Percentiles rank a stretch among this genome's conserved stretches.
These are phyloP conservation scores for Oreortyx pictus DNA, from an alignment of 2,797 vertebrate genomes.

Conservation along the genomic window DNA sequence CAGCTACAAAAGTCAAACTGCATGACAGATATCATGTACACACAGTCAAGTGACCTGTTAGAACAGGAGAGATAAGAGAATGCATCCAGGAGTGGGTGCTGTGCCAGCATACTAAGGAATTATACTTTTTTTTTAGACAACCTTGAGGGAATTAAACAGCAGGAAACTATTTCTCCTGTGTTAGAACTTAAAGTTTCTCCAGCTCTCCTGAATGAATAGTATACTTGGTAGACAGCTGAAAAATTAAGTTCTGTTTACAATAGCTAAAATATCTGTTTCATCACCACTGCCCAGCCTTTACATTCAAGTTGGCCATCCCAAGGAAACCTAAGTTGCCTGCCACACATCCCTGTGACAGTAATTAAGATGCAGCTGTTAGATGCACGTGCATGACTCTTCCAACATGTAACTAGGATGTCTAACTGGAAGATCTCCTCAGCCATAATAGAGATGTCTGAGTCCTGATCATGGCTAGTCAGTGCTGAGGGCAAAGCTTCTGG, in stretches of 20 bases:
- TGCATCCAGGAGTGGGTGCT: not conserved
- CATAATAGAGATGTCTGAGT: not conserved
- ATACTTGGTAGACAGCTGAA: constrained; percentile 15
- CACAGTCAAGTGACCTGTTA: not conserved
- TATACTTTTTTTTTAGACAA: not conserved
- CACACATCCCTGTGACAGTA: not conserved
- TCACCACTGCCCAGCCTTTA: constrained; percentile 16
- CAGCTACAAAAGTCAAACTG: not conserved
- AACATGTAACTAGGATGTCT: not conserved
- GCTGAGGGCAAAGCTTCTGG: not conserved
- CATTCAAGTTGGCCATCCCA: not conserved
- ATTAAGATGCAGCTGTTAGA: not conserved
- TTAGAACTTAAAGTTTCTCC: constrained; percentile 36
- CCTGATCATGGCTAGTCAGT: not conserved
- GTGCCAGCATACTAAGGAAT: constrained; percentile 26
- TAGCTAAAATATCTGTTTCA: constrained; percentile 34
- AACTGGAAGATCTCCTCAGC: not conserved
- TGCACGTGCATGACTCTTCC: not conserved
- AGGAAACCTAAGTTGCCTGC: not conserved
- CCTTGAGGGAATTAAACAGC: not conserved
- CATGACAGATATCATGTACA: not conserved
- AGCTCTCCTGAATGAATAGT: constrained; percentile 24
- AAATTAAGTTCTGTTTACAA: constrained; percentile 40
- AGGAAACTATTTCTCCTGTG: constrained; percentile 24
- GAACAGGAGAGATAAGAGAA: constrained; percentile 21